Percentiles rank a stretch among this genome's conserved stretches.
Evolutionary conservation across 2,797 vertebrate genomes (phyloP).

Genomic region (Thunnus albacares): DNA sequence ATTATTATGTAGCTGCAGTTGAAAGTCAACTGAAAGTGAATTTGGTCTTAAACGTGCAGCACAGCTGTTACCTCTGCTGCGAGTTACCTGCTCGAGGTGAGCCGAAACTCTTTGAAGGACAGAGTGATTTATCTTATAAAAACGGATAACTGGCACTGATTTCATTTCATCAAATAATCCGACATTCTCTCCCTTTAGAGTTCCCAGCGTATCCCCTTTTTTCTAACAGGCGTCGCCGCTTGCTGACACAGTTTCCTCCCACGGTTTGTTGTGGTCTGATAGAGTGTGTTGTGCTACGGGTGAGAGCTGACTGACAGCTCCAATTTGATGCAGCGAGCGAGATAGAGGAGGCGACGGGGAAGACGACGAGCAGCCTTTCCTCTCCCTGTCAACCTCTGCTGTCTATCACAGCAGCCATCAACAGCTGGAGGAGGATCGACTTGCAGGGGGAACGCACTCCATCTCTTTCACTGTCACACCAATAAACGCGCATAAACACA

Average conservation of each 20-base stretch:
- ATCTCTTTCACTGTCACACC: conserved; percentile 20
- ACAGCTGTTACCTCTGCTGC: conserved; percentile 32
- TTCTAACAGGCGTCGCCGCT: background rate
- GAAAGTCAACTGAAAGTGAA: conserved; percentile 66
- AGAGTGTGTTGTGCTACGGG: conserved; percentile 33
- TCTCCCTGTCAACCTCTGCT: conserved; percentile 55
- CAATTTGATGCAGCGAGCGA: conserved; percentile 69
- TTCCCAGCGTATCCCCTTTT: background rate
- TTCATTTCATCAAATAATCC: conserved; percentile 35
- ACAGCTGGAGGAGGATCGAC: conserved; percentile 46
- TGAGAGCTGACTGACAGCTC: conserved; percentile 64
- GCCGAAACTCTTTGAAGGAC: conserved; percentile 49
- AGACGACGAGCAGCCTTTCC: conserved; percentile 47
- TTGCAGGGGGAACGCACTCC: conserved; percentile 35
- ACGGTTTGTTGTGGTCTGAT: conserved; percentile 26
- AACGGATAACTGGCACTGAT: conserved; percentile 19
- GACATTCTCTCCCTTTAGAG: conserved; percentile 3
- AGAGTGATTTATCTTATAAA: conserved; percentile 35
- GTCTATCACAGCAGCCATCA: conserved; percentile 63
- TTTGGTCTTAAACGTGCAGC: conserved; percentile 39
- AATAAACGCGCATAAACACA: conserved; percentile 14
- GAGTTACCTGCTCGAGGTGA: conserved; percentile 16
- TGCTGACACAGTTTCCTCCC: conserved; percentile 12
- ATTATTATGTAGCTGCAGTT: conserved; percentile 31
- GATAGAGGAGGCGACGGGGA: conserved; percentile 55